phyloP scores from a whole-genome alignment of 1,140 invertebrate species.

The Saccostrea echinata region DNA sequence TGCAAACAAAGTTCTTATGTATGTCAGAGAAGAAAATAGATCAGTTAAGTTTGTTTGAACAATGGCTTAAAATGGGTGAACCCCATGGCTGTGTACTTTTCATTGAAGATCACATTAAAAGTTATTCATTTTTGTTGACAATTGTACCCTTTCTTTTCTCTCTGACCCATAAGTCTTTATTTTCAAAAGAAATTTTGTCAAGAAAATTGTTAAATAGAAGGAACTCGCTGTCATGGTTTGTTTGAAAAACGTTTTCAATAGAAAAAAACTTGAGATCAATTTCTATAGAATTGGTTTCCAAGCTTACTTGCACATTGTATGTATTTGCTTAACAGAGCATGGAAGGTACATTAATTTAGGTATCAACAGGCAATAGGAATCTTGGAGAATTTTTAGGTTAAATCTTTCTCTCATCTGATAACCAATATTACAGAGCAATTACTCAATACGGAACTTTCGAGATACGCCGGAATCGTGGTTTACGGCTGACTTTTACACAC shows the following conservation, averaged over 20 bases:
- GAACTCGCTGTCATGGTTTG: background rate
- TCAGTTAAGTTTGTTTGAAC: slow-evolving; percentile 11
- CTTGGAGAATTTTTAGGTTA: background rate
- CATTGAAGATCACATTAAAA: background rate
- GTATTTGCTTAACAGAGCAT: slow-evolving; percentile 14
- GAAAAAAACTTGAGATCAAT: background rate
- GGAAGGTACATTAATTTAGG: background rate
- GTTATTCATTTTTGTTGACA: slow-evolving; percentile 16
- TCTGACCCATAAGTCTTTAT: slow-evolving; percentile 18
- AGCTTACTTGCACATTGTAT: slow-evolving; percentile 11
- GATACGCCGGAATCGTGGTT: too few species aligned
- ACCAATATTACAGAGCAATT: background rate
- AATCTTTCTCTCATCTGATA: background rate
- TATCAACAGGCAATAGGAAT: background rate
- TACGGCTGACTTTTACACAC: too few species aligned
- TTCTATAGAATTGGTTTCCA: slow-evolving; percentile 36
- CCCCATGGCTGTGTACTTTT: background rate
- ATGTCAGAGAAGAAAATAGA: background rate
- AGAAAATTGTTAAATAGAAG: background rate
- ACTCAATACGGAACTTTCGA: too few species aligned
- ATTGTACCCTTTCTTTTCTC: background rate
- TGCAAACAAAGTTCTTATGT: background rate
- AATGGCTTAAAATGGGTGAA: background rate
- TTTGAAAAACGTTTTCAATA: background rate
- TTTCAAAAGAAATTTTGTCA: slow-evolving; percentile 12